These are phyloP conservation scores for Rhodinocichla rosea DNA, from an alignment of 2,113 vertebrate species.

Conservation along the genomic window DNA sequence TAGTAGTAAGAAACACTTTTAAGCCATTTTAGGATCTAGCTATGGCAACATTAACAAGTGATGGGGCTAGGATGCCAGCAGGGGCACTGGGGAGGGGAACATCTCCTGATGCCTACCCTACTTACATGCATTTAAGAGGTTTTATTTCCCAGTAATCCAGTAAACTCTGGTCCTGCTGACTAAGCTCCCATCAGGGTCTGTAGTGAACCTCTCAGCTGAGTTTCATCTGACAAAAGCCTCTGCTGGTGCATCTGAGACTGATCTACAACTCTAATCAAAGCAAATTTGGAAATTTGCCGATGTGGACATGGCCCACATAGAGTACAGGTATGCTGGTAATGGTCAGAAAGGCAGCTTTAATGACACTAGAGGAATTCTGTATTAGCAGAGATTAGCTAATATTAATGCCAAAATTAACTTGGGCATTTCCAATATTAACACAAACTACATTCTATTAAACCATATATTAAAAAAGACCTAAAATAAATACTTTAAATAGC, in stretches of 20 bases:
- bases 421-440: neutral
- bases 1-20: neutral
- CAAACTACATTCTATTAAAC: neutral
- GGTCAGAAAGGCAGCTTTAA: neutral
- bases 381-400: neutral
- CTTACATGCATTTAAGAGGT: neutral
- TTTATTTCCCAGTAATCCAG: neutral
- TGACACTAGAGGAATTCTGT: neutral
- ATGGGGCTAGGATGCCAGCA: neutral
- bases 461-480: neutral
- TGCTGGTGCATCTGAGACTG: neutral
- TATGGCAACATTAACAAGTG: neutral
- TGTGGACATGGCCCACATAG: neutral
- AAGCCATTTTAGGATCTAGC: neutral
- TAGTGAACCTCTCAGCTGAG: neutral
- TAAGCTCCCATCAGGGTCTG: neutral
- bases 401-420: neutral
- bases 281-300: neutral
- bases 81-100: neutral
- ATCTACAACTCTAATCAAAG: neutral
- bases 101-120: neutral
- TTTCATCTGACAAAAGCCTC: neutral
- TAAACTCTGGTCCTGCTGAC: neutral
- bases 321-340: neutral
- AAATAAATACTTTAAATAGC: neutral